Evolutionary conservation across 2,888 invertebrate species (phyloP).

Genomic region (Enoplolaimus lenunculus): DNA sequence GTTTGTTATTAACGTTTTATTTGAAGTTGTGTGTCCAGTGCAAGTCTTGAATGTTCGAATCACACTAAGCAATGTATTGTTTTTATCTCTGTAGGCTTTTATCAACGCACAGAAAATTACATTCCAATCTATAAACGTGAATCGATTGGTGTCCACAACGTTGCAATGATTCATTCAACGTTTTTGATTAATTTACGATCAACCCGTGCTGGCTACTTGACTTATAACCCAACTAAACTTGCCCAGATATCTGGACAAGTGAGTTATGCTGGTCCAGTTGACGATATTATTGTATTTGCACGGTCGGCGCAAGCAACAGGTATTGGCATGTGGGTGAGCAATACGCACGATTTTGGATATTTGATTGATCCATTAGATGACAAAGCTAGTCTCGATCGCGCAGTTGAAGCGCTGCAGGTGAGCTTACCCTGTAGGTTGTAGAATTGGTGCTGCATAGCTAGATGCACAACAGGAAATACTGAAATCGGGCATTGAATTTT

Average conservation of each 20-base stretch:
- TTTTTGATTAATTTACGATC: conserved; percentile 61
- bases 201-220: conserved; percentile 51
- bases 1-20: no score
- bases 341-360: conserved; percentile 66
- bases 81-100: conserved; percentile 46
- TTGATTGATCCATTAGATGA: conserved; percentile 64
- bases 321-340: conserved; percentile 59
- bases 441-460: no score
- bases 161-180: conserved; percentile 81
- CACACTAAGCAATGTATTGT: no score
- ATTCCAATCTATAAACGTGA: conserved; percentile 51
- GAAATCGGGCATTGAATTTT: no score
- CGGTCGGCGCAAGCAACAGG: conserved; percentile 49
- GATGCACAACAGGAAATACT: no score
- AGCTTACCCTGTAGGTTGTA: no score
- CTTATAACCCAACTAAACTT: conserved; percentile 53
- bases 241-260: conserved; percentile 43
- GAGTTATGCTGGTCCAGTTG: conserved; percentile 55
- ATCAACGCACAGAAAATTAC: conserved; percentile 68
- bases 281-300: conserved; percentile 86
- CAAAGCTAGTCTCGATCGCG: conserved; percentile 52
- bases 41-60: no score
- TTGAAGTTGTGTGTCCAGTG: no score
- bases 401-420: conserved; percentile 46
- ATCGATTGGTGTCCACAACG: conserved; percentile 39